Evolutionary conservation across 2,888 invertebrate genomes (phyloP).

Genomic region (Eupithecia subfuscata): DNA sequence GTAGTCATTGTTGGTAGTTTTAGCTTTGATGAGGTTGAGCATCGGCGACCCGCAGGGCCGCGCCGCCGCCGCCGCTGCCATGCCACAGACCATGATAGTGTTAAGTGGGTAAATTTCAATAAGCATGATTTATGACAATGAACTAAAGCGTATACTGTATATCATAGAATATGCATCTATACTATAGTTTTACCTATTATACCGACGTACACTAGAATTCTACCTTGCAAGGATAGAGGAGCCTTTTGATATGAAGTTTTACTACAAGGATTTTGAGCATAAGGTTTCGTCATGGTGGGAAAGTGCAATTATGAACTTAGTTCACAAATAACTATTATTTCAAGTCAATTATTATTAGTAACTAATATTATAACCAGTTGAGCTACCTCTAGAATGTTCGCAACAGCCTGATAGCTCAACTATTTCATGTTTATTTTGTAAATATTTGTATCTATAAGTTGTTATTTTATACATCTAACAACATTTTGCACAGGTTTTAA

Average conservation of each 20-base stretch:
- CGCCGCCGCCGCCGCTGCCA: too few relatives aligned
- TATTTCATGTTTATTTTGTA: neutral
- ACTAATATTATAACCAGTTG: neutral
- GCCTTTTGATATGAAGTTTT: neutral
- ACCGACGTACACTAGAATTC: neutral
- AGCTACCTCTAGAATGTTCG: neutral
- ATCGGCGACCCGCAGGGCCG: too few relatives aligned
- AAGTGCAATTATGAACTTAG: conserved; percentile 1
- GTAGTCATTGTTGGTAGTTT: neutral
- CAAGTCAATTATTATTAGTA: neutral
- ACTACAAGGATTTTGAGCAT: conserved; percentile 6
- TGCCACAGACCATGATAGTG: too few relatives aligned
- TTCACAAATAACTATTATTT: conserved; percentile 4
- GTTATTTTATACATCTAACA: neutral
- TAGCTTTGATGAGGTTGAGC: neutral
- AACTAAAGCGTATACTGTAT: too few relatives aligned
- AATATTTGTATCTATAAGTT: neutral
- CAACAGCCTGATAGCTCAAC: neutral
- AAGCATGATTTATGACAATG: too few relatives aligned
- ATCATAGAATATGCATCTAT: too few relatives aligned
- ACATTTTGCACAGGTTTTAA: neutral
- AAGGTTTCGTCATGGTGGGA: conserved; percentile 1
- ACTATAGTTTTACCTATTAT: neutral
- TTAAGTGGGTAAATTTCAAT: too few relatives aligned
- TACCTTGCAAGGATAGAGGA: neutral